phyloP scores from a whole-genome alignment of 2,888 invertebrate species.

The Ditula angustiorana region DNA sequence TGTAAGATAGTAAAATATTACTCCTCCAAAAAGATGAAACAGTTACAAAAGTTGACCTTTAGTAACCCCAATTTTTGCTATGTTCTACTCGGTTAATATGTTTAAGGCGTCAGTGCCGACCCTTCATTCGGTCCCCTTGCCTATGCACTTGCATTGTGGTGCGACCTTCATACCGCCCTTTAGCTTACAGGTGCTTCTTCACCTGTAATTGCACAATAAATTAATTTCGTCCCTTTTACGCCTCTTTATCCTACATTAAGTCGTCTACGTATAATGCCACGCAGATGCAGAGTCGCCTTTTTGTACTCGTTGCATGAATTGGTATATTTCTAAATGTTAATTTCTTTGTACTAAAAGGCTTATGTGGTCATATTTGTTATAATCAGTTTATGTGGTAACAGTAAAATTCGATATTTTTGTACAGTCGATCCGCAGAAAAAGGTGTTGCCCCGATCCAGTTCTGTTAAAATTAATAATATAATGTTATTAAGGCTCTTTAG shows the following conservation, averaged over 20 bases:
- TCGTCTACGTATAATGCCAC: conserved; percentile 41
- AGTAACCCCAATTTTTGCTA: neutral
- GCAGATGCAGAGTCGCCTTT: conserved; percentile 47
- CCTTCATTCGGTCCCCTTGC: neutral
- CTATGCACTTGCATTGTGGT: conserved; percentile 37
- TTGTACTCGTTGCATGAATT: neutral
- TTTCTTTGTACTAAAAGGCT: neutral
- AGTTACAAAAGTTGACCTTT: neutral
- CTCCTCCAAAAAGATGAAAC: too few relatives aligned
- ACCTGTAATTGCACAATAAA: conserved; percentile 70
- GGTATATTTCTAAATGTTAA: neutral
- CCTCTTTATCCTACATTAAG: conserved; percentile 49
- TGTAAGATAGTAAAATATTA: too few relatives aligned
- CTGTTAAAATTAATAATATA: too few relatives aligned
- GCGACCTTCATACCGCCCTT: conserved; percentile 67
- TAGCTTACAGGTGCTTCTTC: conserved; percentile 70
- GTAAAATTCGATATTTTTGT: too few relatives aligned
- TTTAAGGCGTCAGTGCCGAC: too few relatives aligned
- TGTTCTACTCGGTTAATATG: neutral
- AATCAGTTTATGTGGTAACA: too few relatives aligned
- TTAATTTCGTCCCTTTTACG: conserved; percentile 50
- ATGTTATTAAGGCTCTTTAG: too few relatives aligned
- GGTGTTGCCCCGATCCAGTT: too few relatives aligned
- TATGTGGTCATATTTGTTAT: neutral
- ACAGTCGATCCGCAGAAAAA: too few relatives aligned